Base-by-base conservation (phyloP, 2,888 invertebrate species). In the Harmothoe impar region DNA sequence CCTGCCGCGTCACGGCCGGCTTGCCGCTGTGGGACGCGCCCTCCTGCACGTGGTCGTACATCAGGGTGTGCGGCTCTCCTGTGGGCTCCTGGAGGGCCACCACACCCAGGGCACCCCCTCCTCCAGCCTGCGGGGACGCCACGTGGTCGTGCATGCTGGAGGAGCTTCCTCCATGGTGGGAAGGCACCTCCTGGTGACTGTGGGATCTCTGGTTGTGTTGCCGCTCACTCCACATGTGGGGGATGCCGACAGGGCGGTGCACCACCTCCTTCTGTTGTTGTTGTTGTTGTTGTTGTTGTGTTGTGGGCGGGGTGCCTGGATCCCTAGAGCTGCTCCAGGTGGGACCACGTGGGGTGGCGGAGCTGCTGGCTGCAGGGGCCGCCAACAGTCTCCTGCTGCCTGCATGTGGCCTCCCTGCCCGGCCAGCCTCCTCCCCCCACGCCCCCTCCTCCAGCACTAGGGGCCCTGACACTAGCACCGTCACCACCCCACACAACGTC, bases 151-250 rank as follows among this genome's bases (percentile, higher is more conserved):
- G 72, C 23, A 1, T 62, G 23, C 25, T 35, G 35, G 25, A 23
- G 20, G 1, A 5, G 17, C n/a, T 25, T 35, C 84, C 43, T 25
- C 51, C 43, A 17, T 84, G 33, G 35, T 84, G 43, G 7, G 25
- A 23, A 15, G 15, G 20, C 5, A 20, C 54, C n/a, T 35, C 43
- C 23, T 35, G 43, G 51, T 84, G 35, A 10, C 5, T 7, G 29
- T 84, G 84, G 51, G 33, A 23, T 3, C 51, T 1, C 56, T 86
- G 86, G 43, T 43, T 84, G 86, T 86, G 86, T 56, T 86, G 86
- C 23, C 86, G 25, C 86, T 86, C 86, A 25, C 86, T 86, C 86
- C 86, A 86, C 86, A 86, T 86, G 56, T 86, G 86, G 17, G 86
- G 86, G 56, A 86, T 86, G 7, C 86, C 86, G 3, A 25, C 86